Base-by-base conservation (phyloP, 2,888 invertebrate genomes). In the Elaeidobius kamerunicus region DNA sequence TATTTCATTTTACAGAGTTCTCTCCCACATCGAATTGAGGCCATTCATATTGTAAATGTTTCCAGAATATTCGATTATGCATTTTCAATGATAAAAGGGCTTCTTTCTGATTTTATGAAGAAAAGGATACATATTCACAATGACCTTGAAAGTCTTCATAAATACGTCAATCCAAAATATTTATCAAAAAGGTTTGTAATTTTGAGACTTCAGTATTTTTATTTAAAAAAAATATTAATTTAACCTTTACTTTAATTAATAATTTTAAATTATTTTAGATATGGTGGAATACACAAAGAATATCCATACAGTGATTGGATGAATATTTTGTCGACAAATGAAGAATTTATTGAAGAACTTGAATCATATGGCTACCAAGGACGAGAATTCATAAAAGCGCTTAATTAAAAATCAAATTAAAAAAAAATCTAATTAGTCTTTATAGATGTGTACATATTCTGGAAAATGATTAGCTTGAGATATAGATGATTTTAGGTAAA, bases 31-130 rank as follows among this genome's bases (percentile, higher is more conserved):
- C 80, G 80, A 27, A 83, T 84, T 0, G 74, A 83, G 59, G 83
- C 85, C 0, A 80, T 89, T 54, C 88, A 89, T 71, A 78, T 89
- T 43, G 76, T 88, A 32, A 83, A 87, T 69, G 85, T 87, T 65
- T 84, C 86, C 1, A 88, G 87, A 86, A 71, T 85, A 3, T 88
- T 88, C 67, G 87, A 86, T 68, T 82, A 84, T 55, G 83, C 85
- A 46, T 86, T 83, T 67, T 81, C 78, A 58, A 81, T 88, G 19
- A 86, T 89, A 69, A 86, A 85, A 63, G 88, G 88, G 0, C 72
- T 89, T 3, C 73, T 89, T 15, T 40, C 58, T 1, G 69, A 79
- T 1, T 67, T 75, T 16, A 86, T 87, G 84, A 76, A 76, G 3
- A 78, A 83, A 12, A 76, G 71, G 28, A 66, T 77, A 4, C 70